Base-by-base conservation (phyloP, 2,797 vertebrate species). In the Xyrichtys novacula region DNA sequence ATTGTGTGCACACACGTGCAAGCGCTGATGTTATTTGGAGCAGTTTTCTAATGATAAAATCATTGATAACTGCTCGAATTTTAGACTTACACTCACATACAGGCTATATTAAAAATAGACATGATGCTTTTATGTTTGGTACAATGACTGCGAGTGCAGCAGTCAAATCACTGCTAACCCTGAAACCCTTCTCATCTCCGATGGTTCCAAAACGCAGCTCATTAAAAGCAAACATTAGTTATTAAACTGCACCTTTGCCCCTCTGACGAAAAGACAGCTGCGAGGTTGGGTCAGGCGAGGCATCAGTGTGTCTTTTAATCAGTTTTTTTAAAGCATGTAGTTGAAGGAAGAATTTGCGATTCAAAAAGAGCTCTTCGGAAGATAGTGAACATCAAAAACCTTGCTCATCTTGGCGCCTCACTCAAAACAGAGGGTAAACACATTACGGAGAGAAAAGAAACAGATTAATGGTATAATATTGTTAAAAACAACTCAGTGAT, bases 1-100 rank as follows among this genome's bases (percentile, higher is more conserved):
- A 32, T 6, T 15, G 8, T 46, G 11, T 22, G 54, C 38, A 47
- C 1, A 32, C 20, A 39, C 1, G 16, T 1, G 19, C 28, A 58
- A 39, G 38, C 2, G 31, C 58, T 74, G 40, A 54, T 47, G 56
- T 71, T 28, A 71, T 74, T 84, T 78, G 65, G 64, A 83, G 71
- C 29, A 9, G 52, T n/a, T n/a, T n/a, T n/a, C n/a, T n/a, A n/a
- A n/a, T n/a, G n/a, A n/a, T n/a, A n/a, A n/a, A n/a, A n/a, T n/a
- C n/a, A n/a, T n/a, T n/a, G n/a, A n/a, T n/a, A n/a, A n/a, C n/a
- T n/a, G n/a, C n/a, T n/a, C n/a, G n/a, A n/a, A n/a, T n/a, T n/a
- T n/a, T n/a, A n/a, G n/a, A n/a, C n/a, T n/a, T n/a, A n/a, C n/a
- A 49, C 42, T 15, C 20, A 60, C 19, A 68, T 57, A 39, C 61